Evolutionary conservation across 2,113 vertebrate genomes (phyloP), one percentile per base, ranked within the genome.

Genomic region (Syngnathus typhle): DNA sequence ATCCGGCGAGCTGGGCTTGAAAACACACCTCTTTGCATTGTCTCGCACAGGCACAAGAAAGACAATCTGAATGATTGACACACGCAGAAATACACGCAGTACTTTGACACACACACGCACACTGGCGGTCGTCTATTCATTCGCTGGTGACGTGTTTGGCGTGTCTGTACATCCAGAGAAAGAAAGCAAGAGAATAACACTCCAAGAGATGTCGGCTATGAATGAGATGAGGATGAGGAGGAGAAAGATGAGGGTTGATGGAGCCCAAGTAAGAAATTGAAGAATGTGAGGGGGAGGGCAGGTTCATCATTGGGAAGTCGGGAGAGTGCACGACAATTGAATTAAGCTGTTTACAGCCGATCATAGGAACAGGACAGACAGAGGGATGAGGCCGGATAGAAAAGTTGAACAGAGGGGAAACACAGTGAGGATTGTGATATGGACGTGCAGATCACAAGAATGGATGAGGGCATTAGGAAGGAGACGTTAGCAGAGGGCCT

Each of bases 101-200:
- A 44, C 60, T 49, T 36, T 21, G 32, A 58, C 63, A 71, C 44
- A 63, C 46, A 59, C 37, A 55, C n/a, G 52, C 43, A 74, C 56
- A 62, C 43, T 72, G 23, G 2, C 59, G 67, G 55, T 72, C 39
- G 11, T 6, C 69, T 66, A 54, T 72, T 54, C 46, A 76, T 72
- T 78, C 77, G 77, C 71, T 69, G 67, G 38, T 65, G 49, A 63
- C 70, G 13, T 83, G 65, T 74, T 77, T 43, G 11, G 13, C 43
- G 37, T 60, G 68, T 78, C 75, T 72, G 74, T 78, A 85, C 41
- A 44, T 67, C 64, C 68, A 81, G 78, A 81, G 59, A 54, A 71
- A 82, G 67, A 85, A 64, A 2, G 1, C 77, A 71, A 69, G 71
- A 54, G 32, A 76, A 68, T 71, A 68, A 38, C 27, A 56, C 9